Percentiles rank a stretch among this genome's conserved stretches.
These are phyloP conservation scores for Pelecanus crispus DNA, from an alignment of 2,113 vertebrate genomes.

Conservation along the genomic window DNA sequence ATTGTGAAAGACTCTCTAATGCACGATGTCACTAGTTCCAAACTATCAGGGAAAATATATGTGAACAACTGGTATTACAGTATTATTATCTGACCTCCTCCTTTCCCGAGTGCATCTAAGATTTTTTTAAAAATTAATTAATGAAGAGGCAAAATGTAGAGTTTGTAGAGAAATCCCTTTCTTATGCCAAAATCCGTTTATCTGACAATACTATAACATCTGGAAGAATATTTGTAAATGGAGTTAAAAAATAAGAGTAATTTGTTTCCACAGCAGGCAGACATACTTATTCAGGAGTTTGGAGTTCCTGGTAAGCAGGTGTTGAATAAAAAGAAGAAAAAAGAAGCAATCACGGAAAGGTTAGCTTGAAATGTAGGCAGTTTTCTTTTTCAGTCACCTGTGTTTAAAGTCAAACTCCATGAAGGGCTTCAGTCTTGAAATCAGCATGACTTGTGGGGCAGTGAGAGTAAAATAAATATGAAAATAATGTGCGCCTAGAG, in stretches of 20 bases:
- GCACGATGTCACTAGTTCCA: neutral
- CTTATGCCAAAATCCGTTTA: neutral
- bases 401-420: neutral
- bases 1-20: neutral
- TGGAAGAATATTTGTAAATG: neutral
- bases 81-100: neutral
- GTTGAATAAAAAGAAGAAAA: neutral
- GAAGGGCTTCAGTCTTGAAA: neutral
- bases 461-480: neutral
- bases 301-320: neutral
- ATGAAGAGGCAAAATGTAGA: neutral
- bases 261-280: neutral
- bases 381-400: neutral
- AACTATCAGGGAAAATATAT: neutral
- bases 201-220: neutral
- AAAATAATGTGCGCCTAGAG: neutral
- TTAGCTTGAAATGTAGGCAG: neutral
- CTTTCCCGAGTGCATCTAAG: neutral
- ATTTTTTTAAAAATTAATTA: neutral
- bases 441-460: neutral
- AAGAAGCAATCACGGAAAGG: neutral
- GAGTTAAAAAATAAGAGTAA: neutral
- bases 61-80: neutral
- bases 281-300: neutral
- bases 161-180: neutral